phyloP scores from a whole-genome alignment of 2,113 vertebrate species.

The Heterotilapia buettikoferi region DNA sequence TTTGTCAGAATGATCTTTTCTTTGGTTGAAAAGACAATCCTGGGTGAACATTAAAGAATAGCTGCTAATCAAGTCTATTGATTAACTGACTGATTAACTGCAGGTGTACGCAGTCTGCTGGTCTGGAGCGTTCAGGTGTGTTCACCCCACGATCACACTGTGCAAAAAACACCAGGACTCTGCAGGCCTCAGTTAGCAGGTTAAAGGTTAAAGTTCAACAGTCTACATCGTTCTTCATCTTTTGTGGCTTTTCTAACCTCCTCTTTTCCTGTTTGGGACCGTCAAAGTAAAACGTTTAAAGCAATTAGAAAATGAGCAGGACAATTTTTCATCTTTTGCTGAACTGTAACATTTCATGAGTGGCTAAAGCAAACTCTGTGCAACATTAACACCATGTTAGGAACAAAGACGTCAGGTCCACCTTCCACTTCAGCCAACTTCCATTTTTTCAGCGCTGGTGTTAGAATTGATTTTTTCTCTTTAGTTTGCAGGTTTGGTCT shows the following conservation, averaged over 20 bases:
- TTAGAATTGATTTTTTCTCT: background rate
- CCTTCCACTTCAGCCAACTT: background rate
- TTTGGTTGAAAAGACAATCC: background rate
- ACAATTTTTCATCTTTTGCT: background rate
- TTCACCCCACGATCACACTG: accelerated
- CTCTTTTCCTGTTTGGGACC: background rate
- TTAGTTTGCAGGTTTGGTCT: background rate
- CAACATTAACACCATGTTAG: background rate
- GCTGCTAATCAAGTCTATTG: background rate
- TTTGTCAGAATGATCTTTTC: accelerated
- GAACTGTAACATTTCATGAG: accelerated
- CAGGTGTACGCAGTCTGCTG: background rate
- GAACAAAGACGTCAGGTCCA: accelerated
- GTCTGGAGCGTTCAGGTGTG: background rate
- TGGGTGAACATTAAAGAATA: accelerated
- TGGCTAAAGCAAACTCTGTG: background rate
- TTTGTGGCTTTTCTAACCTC: background rate
- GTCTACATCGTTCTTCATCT: background rate
- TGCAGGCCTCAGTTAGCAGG: background rate
- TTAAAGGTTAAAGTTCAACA: background rate
- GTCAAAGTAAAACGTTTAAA: background rate
- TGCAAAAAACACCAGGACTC: background rate
- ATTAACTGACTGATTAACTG: background rate
- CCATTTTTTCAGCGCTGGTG: background rate
- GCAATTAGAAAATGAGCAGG: background rate